phyloP scores from a whole-genome alignment of 1,140 invertebrate species.

The Nasonia vitripennis region DNA sequence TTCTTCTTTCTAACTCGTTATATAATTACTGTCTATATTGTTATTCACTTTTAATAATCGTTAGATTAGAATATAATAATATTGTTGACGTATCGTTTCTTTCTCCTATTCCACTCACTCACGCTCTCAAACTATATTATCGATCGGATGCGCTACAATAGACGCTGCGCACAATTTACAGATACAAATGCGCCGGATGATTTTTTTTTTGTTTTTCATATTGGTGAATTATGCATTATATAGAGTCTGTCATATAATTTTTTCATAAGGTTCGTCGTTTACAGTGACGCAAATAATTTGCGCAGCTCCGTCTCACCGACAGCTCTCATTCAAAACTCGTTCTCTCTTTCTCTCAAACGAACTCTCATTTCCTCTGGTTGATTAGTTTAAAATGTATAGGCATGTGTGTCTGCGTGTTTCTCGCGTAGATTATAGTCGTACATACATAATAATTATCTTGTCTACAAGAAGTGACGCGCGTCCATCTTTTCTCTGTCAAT shows the following conservation, averaged over 20 bases:
- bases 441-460: constrained; percentile 30
- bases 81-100: constrained; percentile 37
- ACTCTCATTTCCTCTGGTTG: neutral
- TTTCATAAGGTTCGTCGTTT: constrained; percentile 11
- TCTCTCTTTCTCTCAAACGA: constrained; percentile 41
- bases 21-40: constrained; percentile 30
- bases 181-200: constrained; percentile 20
- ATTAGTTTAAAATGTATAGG: constrained; percentile 51
- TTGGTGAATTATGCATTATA: constrained; percentile 3
- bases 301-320: constrained; percentile 7
- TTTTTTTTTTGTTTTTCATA: too few species aligned
- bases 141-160: constrained; percentile 9
- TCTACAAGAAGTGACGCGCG: neutral
- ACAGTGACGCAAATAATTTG: constrained; percentile 23
- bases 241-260: neutral
- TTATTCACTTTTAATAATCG: constrained; percentile 47
- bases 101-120: neutral
- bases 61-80: constrained; percentile 49
- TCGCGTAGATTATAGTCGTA: constrained; percentile 42
- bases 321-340: constrained; percentile 17
- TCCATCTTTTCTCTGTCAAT: neutral
- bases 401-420: constrained; percentile 41
- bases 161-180: constrained; percentile 27
- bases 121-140: constrained; percentile 4
- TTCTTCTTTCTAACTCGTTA: constrained; percentile 13